phyloP scores from a whole-genome alignment of 2,888 invertebrate genomes.

The Pomacea canaliculata region DNA sequence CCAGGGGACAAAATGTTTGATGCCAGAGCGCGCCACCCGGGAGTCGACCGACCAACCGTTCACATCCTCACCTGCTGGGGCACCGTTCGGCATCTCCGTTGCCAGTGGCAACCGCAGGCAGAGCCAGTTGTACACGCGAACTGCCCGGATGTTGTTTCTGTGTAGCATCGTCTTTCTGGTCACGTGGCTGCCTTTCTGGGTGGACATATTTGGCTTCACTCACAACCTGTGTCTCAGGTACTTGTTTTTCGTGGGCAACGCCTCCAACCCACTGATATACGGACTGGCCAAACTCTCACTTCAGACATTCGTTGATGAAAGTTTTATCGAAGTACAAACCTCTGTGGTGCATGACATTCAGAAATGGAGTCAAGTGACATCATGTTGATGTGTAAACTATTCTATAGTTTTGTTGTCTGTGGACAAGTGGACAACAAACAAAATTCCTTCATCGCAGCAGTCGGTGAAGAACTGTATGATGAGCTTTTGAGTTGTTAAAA shows the following conservation, averaged over 20 bases:
- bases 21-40: neutral
- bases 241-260: constrained; percentile 53
- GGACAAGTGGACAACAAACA: too few species aligned
- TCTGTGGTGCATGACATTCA: neutral
- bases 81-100: neutral
- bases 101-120: neutral
- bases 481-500: too few species aligned
- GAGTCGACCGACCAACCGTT: neutral
- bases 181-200: constrained; percentile 60
- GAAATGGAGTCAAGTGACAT: too few species aligned
- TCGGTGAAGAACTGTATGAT: too few species aligned
- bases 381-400: neutral
- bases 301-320: constrained; percentile 40
- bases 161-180: constrained; percentile 55
- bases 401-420: neutral
- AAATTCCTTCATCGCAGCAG: too few species aligned
- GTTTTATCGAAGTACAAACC: constrained; percentile 30
- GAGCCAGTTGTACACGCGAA: constrained; percentile 38
- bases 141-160: constrained; percentile 57
- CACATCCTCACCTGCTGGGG: neutral
- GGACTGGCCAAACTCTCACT: constrained; percentile 53
- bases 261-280: constrained; percentile 56
- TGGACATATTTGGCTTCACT: constrained; percentile 53
- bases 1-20: constrained; percentile 1
- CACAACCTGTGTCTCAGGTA: constrained; percentile 45